Percentiles rank a stretch among this genome's conserved stretches.
Conservation (phyloP, 1,140 invertebrate genomes). For the Orchestia grillus region DNA sequence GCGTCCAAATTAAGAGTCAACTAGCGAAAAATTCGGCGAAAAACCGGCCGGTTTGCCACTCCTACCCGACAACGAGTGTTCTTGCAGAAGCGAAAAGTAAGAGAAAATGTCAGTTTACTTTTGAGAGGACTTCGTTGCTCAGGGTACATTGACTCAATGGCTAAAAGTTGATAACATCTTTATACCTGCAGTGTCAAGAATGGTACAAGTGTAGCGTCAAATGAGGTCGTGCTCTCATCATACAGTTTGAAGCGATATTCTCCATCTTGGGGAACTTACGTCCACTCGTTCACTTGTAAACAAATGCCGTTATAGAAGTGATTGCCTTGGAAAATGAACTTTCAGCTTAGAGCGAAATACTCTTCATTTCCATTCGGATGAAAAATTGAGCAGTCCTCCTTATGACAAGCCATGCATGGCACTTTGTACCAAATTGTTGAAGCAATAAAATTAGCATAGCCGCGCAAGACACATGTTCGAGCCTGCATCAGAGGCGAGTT, state of each 20-base stretch:
- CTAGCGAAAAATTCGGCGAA: background rate
- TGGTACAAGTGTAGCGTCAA: background rate
- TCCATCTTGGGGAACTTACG: background rate
- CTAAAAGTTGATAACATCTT: background rate
- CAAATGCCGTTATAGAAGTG: background rate
- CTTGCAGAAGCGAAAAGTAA: background rate
- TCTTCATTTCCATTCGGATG: background rate
- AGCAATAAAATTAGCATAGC: background rate
- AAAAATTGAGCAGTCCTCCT: background rate
- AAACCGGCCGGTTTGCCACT: background rate
- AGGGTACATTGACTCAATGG: background rate
- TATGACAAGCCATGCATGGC: background rate
- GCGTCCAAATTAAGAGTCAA: background rate
- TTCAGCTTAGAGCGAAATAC: background rate
- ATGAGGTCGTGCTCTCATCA: background rate
- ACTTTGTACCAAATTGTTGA: background rate
- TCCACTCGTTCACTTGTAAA: background rate
- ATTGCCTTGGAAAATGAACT: background rate
- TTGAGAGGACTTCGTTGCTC: background rate
- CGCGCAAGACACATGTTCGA: background rate
- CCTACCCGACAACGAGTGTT: background rate
- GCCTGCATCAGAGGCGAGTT: background rate
- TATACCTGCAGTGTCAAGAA: no score
- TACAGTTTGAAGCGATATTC: background rate
- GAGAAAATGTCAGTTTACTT: background rate